phyloP scores from a whole-genome alignment of 2,888 invertebrate species.

The Pantelozetes paolii region DNA sequence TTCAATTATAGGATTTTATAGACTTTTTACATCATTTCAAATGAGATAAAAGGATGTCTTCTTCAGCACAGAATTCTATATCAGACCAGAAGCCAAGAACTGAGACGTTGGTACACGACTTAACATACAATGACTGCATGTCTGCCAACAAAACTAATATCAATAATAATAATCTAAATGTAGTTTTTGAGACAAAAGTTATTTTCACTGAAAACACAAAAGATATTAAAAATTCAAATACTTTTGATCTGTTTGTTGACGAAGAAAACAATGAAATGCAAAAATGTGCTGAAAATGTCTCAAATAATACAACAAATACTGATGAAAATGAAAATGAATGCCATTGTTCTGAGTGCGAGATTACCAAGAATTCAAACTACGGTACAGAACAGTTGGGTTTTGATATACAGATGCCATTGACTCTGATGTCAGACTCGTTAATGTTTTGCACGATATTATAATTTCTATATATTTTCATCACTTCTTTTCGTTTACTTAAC shows the following conservation, averaged over 20 bases:
- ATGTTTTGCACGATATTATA: constrained; percentile 27
- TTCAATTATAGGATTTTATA: not conserved
- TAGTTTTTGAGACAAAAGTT: constrained; percentile 18
- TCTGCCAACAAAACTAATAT: too few relatives aligned
- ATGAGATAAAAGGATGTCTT: not conserved
- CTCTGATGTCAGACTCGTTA: constrained; percentile 25
- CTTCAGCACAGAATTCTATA: not conserved
- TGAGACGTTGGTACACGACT: not conserved
- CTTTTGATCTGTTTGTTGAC: constrained; percentile 4
- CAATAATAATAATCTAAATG: not conserved
- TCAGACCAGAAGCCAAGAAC: not conserved
- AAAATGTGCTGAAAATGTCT: not conserved
- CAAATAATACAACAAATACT: not conserved
- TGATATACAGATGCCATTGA: constrained; percentile 24
- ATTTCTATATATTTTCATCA: too few relatives aligned
- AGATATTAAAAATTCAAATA: not conserved
- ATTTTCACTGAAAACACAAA: not conserved
- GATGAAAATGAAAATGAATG: not conserved
- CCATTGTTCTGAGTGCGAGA: constrained; percentile 2
- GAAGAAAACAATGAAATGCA: not conserved
- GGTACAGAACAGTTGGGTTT: constrained; percentile 22
- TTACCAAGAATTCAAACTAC: not conserved
- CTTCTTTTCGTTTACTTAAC: too few relatives aligned
- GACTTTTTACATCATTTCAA: not conserved
- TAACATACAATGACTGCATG: not conserved